Conservation (phyloP, 2,113 vertebrate species). For the Aphyosemion australe region DNA sequence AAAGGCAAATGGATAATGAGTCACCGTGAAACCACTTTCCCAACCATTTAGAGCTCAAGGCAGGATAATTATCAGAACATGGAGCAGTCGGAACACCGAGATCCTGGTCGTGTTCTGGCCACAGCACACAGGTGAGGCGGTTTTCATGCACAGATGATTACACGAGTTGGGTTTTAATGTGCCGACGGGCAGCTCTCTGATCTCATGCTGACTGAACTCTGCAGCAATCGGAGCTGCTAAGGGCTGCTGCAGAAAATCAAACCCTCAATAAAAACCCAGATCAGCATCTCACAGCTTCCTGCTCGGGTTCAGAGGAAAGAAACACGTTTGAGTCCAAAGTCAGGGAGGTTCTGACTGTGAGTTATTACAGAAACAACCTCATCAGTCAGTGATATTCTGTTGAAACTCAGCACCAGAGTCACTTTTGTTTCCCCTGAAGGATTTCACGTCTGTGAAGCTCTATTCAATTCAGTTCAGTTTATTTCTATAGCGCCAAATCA, state of each 20-base stretch:
- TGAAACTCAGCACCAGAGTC: too few relatives aligned
- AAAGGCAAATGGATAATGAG: not conserved
- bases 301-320: not conserved
- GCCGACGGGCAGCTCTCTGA: constrained; percentile 5
- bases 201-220: constrained; percentile 22
- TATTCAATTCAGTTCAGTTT: too few relatives aligned
- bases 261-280: not conserved
- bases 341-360: too few relatives aligned
- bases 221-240: constrained; percentile 21
- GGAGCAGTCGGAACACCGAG: not conserved
- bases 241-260: constrained; percentile 12
- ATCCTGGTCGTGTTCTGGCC: not conserved
- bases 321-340: not conserved
- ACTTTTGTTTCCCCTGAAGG: too few relatives aligned
- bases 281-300: not conserved
- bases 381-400: too few relatives aligned
- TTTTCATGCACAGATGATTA: not conserved
- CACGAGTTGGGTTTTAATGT: not conserved
- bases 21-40: not conserved
- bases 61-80: not conserved
- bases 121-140: not conserved
- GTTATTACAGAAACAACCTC: too few relatives aligned
- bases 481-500: too few relatives aligned
- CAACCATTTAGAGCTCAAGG: not conserved
- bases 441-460: too few relatives aligned